Evolutionary conservation across 2,113 vertebrate genomes (phyloP).

Genomic region (Smithornis capensis): DNA sequence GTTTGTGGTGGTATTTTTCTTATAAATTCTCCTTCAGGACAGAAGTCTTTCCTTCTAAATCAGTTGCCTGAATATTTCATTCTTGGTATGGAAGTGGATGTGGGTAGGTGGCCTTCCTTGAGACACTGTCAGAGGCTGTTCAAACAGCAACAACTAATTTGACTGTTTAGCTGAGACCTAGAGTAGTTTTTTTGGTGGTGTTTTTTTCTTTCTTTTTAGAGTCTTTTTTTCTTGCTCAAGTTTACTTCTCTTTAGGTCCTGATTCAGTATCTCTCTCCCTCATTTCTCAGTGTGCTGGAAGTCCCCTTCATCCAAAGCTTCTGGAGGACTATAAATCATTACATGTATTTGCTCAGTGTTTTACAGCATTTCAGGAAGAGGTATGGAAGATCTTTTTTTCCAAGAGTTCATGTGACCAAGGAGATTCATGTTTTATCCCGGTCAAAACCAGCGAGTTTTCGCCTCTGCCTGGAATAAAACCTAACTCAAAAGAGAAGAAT

Average conservation of each 20-base stretch:
- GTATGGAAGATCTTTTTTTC: background rate
- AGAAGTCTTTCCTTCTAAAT: background rate
- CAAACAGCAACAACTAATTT: background rate
- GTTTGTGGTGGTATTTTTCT: background rate
- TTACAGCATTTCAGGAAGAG: background rate
- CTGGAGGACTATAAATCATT: background rate
- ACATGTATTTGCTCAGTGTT: background rate
- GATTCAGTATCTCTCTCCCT: background rate
- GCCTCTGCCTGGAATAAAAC: background rate
- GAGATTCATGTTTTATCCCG: background rate
- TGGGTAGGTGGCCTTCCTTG: background rate
- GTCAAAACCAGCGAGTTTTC: background rate
- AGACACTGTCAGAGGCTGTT: background rate
- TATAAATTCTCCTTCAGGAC: background rate
- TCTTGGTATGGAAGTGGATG: background rate
- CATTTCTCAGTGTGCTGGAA: background rate
- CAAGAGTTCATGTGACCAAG: background rate
- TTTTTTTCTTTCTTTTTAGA: background rate
- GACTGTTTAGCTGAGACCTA: background rate
- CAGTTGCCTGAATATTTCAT: background rate
- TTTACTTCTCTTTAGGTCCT: background rate
- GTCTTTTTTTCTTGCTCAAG: background rate
- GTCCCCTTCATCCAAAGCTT: background rate
- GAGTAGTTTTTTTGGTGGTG: fast-evolving
- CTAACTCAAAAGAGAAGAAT: background rate